Percentiles rank a stretch among this genome's conserved stretches.
These are phyloP conservation scores for Hydractinia echinata DNA, from an alignment of 30 jellyfish, hydroid and myxozoan species.

Conservation along the genomic window DNA sequence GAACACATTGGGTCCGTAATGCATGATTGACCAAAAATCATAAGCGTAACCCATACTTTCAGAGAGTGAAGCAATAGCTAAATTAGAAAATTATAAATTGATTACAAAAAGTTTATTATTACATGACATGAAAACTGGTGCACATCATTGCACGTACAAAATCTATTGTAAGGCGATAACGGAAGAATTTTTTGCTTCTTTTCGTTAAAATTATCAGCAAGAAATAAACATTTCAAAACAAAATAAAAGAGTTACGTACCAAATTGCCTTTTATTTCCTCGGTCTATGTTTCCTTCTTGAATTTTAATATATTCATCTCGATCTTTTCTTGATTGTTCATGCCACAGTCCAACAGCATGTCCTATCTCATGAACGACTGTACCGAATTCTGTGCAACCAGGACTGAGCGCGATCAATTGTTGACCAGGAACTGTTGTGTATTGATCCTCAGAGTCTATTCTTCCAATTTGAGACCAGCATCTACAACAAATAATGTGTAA, in stretches of 20 bases:
- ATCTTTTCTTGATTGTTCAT: constrained; percentile 90
- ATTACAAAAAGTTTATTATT: no score
- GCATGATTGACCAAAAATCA: constrained; percentile 93
- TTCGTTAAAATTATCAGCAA: not conserved
- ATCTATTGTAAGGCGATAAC: no score
- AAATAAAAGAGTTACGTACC: constrained; percentile 44
- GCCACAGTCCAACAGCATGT: constrained; percentile 96
- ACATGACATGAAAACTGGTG: no score
- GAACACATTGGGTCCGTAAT: constrained; percentile 74
- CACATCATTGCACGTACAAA: no score
- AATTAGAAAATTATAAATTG: no score
- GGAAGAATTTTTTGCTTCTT: no score
- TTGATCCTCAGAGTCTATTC: constrained; percentile 44
- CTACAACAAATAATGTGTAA: constrained; percentile 15
- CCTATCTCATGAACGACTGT: constrained; percentile 93
- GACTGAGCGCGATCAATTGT: constrained; percentile 74
- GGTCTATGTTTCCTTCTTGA: constrained; percentile 47
- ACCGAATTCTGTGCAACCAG: constrained; percentile 67
- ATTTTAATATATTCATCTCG: constrained; percentile 69
- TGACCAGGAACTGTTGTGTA: constrained; percentile 29
- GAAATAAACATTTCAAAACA: not conserved
- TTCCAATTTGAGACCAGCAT: constrained; percentile 92
- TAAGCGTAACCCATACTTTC: constrained; percentile 86
- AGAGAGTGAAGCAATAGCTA: not conserved
- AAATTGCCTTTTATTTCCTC: constrained; percentile 59